Evolutionary conservation across 2,113 vertebrate genomes (phyloP).

Genomic region (Amia ocellicauda): DNA sequence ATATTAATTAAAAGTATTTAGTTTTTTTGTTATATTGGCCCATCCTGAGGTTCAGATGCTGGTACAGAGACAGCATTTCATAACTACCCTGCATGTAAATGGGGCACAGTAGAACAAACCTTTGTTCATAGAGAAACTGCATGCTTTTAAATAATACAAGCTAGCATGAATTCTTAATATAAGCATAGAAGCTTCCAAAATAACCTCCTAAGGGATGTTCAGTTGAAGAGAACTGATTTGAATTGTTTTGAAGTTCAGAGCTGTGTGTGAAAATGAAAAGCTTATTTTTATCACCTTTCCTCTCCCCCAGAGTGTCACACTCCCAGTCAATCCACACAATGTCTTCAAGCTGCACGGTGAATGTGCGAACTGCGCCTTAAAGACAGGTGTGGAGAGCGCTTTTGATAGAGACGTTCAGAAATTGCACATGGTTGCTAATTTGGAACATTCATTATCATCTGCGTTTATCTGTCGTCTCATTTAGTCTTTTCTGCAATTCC

Average conservation of each 20-base stretch:
- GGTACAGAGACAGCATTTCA: constrained; percentile 17
- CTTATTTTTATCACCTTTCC: not conserved
- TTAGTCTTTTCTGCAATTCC: not conserved
- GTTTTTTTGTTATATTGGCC: no score
- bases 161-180: constrained; percentile 17
- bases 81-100: constrained; percentile 38
- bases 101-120: constrained; percentile 31
- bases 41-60: no score
- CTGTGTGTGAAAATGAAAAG: constrained; percentile 1
- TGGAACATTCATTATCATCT: no score
- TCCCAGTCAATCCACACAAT: not conserved
- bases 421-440: no score
- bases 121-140: constrained; percentile 14
- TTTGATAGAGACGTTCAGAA: not conserved
- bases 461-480: not conserved
- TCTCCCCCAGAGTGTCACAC: not conserved
- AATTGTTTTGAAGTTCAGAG: constrained; percentile 15
- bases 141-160: constrained; percentile 23
- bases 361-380: no score
- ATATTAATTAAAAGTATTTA: no score
- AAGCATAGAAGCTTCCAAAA: not conserved
- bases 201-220: not conserved
- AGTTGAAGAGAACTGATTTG: constrained; percentile 1
- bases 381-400: not conserved
- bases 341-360: not conserved